Base-by-base conservation (phyloP, 92 coral and sea anemone genomes). In the Palythoa grandiflora region DNA sequence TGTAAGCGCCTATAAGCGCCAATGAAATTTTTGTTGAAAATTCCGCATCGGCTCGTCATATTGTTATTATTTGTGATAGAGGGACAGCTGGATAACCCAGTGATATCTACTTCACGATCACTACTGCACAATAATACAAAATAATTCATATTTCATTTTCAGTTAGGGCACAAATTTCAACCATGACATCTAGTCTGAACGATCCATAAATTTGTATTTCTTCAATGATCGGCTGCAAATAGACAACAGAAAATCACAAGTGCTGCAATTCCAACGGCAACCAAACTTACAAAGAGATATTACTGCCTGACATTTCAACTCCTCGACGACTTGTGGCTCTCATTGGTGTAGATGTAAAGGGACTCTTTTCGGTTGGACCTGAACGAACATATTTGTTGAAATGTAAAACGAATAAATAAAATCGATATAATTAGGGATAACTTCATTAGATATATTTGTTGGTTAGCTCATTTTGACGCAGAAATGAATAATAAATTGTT, bases 71-170 rank as follows among this genome's bases (percentile, higher is more conserved):
- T 20, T 51, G 65, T 77, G 2, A 53, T 53, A 21, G 81, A 52
- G 81, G 65, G 81, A 77, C 81, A 77, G 63, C 68, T 77, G 81
- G 81, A 77, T 77, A 77, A 54, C 21, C 80, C 83, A 54, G 83
- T 78, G 83, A 78, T 78, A 78, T 78, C 68, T 55, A 78, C 83
- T 78, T 78, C 70, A 55, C 50, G 20, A 37, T 55, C 70, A 78
- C 83, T 55, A 54, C 50, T 78, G 70, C 83, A 77, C 21, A 77
- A 77, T 35, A 53, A 77, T 11, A 77, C 47, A 52, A 77, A 28
- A 52, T 52, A 77, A 53, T 77, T 52, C n/a, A n/a, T 7, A 21
- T 21, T 77, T 53, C 47, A 40, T 40, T 40, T 40, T 44, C 81
- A 77, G 65, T 51, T 47, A 77, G 66, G 60, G 60, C 38, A n/a